Percentiles rank a stretch among this genome's conserved stretches.
Conservation (phyloP, 2,888 invertebrate genomes). For the Eupithecia inturbata region DNA sequence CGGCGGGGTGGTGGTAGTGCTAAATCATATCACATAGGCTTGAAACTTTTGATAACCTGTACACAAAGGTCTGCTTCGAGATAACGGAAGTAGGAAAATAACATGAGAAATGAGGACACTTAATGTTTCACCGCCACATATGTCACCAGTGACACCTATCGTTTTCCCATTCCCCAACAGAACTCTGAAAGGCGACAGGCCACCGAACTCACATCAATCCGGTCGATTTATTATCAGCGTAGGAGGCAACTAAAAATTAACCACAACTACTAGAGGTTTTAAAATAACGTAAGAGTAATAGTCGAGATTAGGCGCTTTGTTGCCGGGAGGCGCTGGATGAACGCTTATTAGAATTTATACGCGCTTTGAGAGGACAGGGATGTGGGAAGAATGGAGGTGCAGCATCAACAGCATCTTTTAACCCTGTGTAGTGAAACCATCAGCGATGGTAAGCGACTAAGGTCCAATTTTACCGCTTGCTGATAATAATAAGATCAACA, state of each 20-base stretch:
- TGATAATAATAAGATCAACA: too few relatives aligned
- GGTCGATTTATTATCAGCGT: conserved; percentile 75
- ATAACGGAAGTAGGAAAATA: too few relatives aligned
- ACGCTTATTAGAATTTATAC: conserved; percentile 80
- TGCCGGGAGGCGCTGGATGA: conserved; percentile 73
- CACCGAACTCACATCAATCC: conserved; percentile 58
- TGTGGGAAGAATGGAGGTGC: conserved; percentile 7
- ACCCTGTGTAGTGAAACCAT: too few relatives aligned
- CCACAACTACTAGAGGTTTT: conserved; percentile 73
- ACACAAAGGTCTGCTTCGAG: too few relatives aligned
- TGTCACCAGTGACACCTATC: not conserved
- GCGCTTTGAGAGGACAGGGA: conserved; percentile 47
- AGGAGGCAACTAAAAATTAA: conserved; percentile 80
- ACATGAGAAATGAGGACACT: too few relatives aligned
- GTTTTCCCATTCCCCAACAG: conserved; percentile 9
- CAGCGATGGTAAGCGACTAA: too few relatives aligned
- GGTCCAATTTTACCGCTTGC: too few relatives aligned
- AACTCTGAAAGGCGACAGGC: conserved; percentile 43
- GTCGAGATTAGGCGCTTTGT: conserved; percentile 77
- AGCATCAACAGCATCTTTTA: too few relatives aligned
- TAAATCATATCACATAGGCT: too few relatives aligned
- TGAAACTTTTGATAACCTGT: too few relatives aligned
- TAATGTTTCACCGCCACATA: not conserved
- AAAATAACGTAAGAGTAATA: conserved; percentile 76
- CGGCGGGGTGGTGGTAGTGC: too few relatives aligned